Evolutionary conservation across 2,888 invertebrate species (phyloP).

Genomic region (Stomorhina lunata): DNA sequence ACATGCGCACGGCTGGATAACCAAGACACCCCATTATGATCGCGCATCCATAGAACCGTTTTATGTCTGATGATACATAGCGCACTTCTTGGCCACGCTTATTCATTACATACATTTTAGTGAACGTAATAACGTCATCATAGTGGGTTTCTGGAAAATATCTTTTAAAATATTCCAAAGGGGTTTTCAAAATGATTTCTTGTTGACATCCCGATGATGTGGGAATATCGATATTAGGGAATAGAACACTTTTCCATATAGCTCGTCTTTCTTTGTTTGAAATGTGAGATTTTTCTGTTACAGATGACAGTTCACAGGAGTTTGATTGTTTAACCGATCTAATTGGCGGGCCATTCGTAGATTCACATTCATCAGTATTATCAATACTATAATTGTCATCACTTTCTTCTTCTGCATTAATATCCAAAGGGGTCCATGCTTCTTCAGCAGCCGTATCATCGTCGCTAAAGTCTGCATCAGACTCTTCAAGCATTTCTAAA

Average conservation of each 20-base stretch:
- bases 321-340: slow-evolving; percentile 6
- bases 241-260: slow-evolving; percentile 25
- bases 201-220: slow-evolving; percentile 21
- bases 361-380: too few species aligned
- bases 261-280: background rate
- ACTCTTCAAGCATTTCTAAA: too few species aligned
- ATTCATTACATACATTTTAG: slow-evolving; percentile 32
- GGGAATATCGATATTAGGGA: slow-evolving; percentile 4
- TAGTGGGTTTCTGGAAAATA: slow-evolving; percentile 28
- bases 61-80: slow-evolving; percentile 20
- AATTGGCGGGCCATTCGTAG: background rate
- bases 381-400: background rate
- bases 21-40: slow-evolving; percentile 24
- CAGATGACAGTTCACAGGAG: background rate
- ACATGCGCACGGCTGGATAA: slow-evolving; percentile 23
- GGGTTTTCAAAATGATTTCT: background rate
- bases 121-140: slow-evolving; percentile 4
- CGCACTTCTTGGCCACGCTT: slow-evolving; percentile 38
- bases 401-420: background rate
- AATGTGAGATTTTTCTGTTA: background rate
- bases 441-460: too few species aligned
- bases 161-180: slow-evolving; percentile 23
- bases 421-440: too few species aligned
- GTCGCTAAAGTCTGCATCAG: too few species aligned
- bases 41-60: slow-evolving; percentile 34